Evolutionary conservation across 1,140 invertebrate genomes (phyloP).

Genomic region (Ips nitidus): DNA sequence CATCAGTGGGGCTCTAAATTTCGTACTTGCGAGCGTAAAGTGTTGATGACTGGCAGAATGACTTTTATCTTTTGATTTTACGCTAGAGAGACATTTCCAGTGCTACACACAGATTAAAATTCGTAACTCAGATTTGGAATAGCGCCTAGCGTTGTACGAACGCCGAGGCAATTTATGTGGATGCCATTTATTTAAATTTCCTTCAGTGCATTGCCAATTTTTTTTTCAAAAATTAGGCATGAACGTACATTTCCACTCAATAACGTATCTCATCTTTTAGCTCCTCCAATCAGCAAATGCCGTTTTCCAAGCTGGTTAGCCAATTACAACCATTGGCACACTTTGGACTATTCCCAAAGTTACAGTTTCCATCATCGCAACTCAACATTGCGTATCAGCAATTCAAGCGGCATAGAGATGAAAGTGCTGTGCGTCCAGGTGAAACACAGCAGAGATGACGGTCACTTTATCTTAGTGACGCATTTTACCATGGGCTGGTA

Average conservation of each 20-base stretch:
- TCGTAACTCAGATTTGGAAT: too few relatives aligned
- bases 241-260: neutral
- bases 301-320: conserved; percentile 70
- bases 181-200: too few relatives aligned
- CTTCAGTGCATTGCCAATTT: neutral
- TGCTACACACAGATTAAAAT: too few relatives aligned
- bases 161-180: too few relatives aligned
- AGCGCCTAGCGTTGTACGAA: too few relatives aligned
- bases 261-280: conserved; percentile 41
- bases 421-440: conserved; percentile 64
- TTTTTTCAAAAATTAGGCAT: neutral
- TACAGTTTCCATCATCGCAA: conserved; percentile 69
- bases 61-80: too few relatives aligned
- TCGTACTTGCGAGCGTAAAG: too few relatives aligned
- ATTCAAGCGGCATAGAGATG: conserved; percentile 60
- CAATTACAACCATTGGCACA: conserved; percentile 68
- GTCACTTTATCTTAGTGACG: conserved; percentile 58
- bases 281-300: conserved; percentile 62
- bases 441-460: conserved; percentile 57
- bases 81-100: too few relatives aligned
- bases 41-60: too few relatives aligned
- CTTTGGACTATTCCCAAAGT: conserved; percentile 66
- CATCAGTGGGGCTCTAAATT: too few relatives aligned
- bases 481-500: conserved; percentile 69
- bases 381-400: conserved; percentile 63